Conservation (phyloP, 1,140 invertebrate genomes). For the Dysdera silvatica region DNA sequence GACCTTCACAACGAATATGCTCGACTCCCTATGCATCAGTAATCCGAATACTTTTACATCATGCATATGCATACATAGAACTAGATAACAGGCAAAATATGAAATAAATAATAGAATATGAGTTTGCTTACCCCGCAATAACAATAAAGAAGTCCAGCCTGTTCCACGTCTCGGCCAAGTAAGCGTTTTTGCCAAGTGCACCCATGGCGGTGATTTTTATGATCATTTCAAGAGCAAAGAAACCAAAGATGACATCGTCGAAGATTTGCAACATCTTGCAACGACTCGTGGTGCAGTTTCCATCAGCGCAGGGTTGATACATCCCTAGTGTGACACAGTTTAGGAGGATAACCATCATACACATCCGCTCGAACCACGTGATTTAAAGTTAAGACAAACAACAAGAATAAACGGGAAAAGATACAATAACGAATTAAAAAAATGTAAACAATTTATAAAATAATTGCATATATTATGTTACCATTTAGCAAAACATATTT, state of each 20-base stretch:
- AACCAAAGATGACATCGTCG: slow-evolving; percentile 97
- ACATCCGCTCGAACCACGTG: slow-evolving; percentile 98
- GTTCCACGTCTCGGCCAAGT: slow-evolving; percentile 97
- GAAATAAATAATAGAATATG: not conserved
- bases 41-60: too few species aligned
- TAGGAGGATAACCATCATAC: slow-evolving; percentile 94
- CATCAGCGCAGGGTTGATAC: slow-evolving; percentile 96
- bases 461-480: too few species aligned
- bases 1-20: too few species aligned
- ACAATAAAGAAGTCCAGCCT: slow-evolving; percentile 98
- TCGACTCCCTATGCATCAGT: too few species aligned
- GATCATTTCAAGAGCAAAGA: slow-evolving; percentile 92
- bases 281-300: slow-evolving; percentile 72
- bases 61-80: too few species aligned
- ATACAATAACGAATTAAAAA: too few species aligned
- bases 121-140: slow-evolving; percentile 68
- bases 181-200: slow-evolving; percentile 86
- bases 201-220: slow-evolving; percentile 99
- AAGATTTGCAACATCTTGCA: slow-evolving; percentile 88
- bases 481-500: too few species aligned
- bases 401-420: too few species aligned
- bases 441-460: too few species aligned
- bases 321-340: slow-evolving; percentile 99
- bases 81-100: too few species aligned
- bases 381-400: slow-evolving; percentile 25